Conservation (phyloP, 92 coral and sea anemone genomes). For the Heteractis magnifica region DNA sequence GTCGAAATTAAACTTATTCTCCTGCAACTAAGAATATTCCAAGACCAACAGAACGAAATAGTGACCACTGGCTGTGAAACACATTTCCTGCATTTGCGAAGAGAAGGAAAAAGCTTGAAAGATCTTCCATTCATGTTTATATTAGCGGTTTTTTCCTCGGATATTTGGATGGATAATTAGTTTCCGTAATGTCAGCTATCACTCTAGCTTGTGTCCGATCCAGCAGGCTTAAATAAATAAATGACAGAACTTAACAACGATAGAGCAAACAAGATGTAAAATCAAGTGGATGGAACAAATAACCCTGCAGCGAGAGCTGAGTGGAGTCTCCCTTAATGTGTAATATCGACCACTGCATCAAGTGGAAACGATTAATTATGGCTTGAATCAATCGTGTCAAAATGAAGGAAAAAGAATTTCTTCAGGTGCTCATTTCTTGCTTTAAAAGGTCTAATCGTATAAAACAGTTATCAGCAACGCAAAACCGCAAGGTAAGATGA, state of each 20-base stretch:
- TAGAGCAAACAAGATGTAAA: background rate
- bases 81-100: background rate
- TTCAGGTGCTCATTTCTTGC: too few relatives aligned
- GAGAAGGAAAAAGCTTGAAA: background rate
- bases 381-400: background rate
- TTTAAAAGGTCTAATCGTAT: too few relatives aligned
- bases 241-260: background rate
- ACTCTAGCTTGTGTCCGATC: background rate
- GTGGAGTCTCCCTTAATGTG: too few relatives aligned
- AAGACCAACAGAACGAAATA: background rate
- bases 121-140: background rate
- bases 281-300: background rate
- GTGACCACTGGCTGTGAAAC: background rate
- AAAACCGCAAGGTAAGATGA: too few relatives aligned
- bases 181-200: background rate
- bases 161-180: background rate
- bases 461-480: too few relatives aligned
- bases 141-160: background rate
- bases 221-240: background rate
- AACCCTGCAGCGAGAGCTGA: background rate
- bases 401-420: background rate
- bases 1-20: too few relatives aligned
- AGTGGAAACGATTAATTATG: background rate
- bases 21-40: background rate
- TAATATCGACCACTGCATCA: too few relatives aligned